Conservation (phyloP, 2,888 invertebrate genomes). For the Pantelozetes paolii region DNA sequence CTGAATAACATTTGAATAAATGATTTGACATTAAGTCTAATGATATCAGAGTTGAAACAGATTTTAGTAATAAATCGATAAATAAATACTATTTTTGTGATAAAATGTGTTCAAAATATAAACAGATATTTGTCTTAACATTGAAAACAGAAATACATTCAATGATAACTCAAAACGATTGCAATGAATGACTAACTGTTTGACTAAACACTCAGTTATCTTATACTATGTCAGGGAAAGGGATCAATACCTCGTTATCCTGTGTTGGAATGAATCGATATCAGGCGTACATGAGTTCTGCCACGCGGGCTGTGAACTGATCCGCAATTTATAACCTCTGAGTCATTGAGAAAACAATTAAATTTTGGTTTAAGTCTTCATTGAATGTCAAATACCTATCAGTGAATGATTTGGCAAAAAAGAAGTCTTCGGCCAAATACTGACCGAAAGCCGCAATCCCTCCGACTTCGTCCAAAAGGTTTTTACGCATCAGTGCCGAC, state of each 20-base stretch:
- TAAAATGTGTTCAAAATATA: too few species aligned
- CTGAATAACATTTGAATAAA: too few species aligned
- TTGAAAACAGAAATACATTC: constrained; percentile 1
- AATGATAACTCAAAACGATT: neutral
- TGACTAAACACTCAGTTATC: too few species aligned
- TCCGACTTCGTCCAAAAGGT: constrained; percentile 82
- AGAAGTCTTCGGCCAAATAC: constrained; percentile 97
- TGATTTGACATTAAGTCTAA: too few species aligned
- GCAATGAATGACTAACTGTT: neutral
- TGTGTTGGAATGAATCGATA: constrained; percentile 75
- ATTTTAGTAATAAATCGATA: too few species aligned
- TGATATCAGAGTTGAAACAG: too few species aligned
- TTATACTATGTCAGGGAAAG: neutral
- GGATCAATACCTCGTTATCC: constrained; percentile 57
- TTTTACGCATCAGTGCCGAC: constrained; percentile 88
- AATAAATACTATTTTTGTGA: too few species aligned
- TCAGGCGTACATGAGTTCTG: constrained; percentile 90
- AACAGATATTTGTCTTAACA: neutral
- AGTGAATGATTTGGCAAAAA: constrained; percentile 83
- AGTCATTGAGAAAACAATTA: neutral
- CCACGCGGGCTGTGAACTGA: constrained; percentile 87
- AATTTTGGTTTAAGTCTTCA: neutral
- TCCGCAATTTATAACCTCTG: constrained; percentile 81
- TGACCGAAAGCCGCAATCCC: constrained; percentile 85
- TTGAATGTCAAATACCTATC: constrained; percentile 55